Percentiles rank a stretch among this genome's conserved stretches.
Conservation (phyloP, 2,797 vertebrate genomes). For the Nyctalus aviator region DNA sequence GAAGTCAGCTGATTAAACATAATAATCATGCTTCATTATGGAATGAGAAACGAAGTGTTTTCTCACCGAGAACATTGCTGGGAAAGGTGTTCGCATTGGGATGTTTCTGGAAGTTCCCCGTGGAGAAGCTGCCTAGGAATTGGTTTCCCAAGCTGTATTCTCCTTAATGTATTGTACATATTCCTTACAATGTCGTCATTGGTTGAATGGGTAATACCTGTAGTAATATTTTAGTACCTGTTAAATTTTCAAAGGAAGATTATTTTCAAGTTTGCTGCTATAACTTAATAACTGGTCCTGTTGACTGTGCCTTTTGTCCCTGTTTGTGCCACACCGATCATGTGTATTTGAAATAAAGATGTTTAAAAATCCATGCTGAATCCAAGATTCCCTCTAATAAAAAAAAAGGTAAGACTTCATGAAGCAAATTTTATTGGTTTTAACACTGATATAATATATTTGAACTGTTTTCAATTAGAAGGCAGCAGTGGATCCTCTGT, state of each 20-base stretch:
- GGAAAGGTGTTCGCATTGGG: slow-evolving; percentile 41
- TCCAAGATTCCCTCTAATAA: slow-evolving; percentile 70
- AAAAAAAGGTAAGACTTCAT: slow-evolving; percentile 57
- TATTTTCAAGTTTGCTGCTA: slow-evolving; percentile 87
- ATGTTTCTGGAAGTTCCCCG: slow-evolving; percentile 35
- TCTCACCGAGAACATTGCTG: slow-evolving; percentile 46
- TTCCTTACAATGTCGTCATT: slow-evolving; percentile 54
- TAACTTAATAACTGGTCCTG: slow-evolving; percentile 82
- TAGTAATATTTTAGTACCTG: slow-evolving; percentile 73
- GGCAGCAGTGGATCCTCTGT: background rate
- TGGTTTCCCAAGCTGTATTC: slow-evolving; percentile 45
- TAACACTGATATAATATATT: background rate
- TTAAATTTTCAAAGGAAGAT: slow-evolving; percentile 71
- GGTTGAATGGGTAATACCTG: slow-evolving; percentile 46
- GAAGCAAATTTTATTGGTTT: background rate
- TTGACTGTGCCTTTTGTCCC: slow-evolving; percentile 94
- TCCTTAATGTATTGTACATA: slow-evolving; percentile 66
- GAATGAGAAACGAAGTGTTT: background rate
- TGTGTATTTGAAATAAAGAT: slow-evolving; percentile 92
- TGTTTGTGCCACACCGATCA: slow-evolving; percentile 90
- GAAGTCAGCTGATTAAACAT: slow-evolving; percentile 59
- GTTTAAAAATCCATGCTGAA: slow-evolving; percentile 66
- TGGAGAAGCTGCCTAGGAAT: slow-evolving; percentile 62
- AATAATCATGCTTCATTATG: background rate
- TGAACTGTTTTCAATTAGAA: slow-evolving; percentile 27